phyloP scores from a whole-genome alignment of 1,140 invertebrate genomes.

The Atta texana region DNA sequence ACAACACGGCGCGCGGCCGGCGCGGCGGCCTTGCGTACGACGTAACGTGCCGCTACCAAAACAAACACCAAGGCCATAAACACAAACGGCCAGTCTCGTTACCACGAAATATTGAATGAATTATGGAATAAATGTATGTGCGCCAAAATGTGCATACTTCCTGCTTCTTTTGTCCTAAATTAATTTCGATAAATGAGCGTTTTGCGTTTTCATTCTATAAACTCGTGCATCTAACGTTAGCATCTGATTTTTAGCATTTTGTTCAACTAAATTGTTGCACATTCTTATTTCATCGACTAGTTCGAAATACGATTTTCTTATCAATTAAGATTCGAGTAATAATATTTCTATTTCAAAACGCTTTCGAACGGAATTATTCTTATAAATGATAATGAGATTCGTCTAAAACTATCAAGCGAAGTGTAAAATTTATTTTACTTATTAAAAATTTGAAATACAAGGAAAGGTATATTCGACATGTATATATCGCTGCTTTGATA shows the following conservation, averaged over 20 bases:
- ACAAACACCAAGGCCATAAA: conserved; percentile 15
- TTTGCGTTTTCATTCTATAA: not conserved
- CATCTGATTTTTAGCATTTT: not conserved
- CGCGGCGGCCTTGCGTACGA: conserved; percentile 10
- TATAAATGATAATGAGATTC: not conserved
- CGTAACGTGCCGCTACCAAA: not conserved
- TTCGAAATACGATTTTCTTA: not conserved
- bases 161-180: not conserved
- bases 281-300: not conserved
- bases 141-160: not conserved
- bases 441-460: not conserved
- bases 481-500: too few species aligned
- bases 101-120: not conserved
- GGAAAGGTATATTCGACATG: not conserved
- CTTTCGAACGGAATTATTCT: not conserved
- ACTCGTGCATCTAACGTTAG: not conserved
- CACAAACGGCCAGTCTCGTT: not conserved
- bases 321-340: not conserved
- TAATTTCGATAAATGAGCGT: not conserved
- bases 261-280: not conserved
- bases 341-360: not conserved
- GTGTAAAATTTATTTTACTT: not conserved
- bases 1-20: not conserved
- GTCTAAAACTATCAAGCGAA: not conserved
- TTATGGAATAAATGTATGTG: not conserved